These are phyloP conservation scores for Lynx canadensis DNA, from an alignment of 2,113 vertebrate species.

Conservation along the genomic window DNA sequence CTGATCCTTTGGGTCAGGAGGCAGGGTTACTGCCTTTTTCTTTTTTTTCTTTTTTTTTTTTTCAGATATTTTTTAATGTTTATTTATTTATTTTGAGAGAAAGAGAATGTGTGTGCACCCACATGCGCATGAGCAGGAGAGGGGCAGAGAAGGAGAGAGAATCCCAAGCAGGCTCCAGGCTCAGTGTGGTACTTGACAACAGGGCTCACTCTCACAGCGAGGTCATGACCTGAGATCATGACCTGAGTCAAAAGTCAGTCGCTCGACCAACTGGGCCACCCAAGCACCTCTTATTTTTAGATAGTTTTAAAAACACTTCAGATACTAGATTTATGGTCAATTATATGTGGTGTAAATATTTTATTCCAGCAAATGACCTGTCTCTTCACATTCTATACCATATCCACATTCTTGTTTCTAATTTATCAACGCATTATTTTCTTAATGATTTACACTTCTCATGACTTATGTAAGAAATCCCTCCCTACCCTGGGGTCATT, in stretches of 20 bases:
- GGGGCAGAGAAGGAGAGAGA: too few species aligned
- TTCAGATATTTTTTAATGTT: too few species aligned
- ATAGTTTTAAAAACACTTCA: not conserved
- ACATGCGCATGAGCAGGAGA: too few species aligned
- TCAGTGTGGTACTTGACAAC: too few species aligned
- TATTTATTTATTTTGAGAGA: too few species aligned
- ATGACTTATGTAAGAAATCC: not conserved
- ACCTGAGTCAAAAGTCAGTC: too few species aligned
- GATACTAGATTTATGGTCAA: not conserved
- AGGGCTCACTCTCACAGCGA: too few species aligned
- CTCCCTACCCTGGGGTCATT: not conserved
- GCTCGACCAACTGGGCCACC: too few species aligned
- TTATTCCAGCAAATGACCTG: slow-evolving; percentile 6
- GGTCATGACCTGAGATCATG: too few species aligned
- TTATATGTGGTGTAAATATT: not conserved
- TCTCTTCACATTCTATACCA: not conserved
- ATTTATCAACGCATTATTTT: not conserved
- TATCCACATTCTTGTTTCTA: slow-evolving; percentile 5
- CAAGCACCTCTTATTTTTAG: not conserved
- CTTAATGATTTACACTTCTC: not conserved
- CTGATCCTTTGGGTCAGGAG: not conserved
- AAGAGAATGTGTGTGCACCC: too few species aligned
- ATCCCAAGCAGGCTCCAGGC: too few species aligned
- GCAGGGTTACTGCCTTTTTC: not conserved
- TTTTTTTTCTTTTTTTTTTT: not conserved